Percentiles rank a stretch among this genome's conserved stretches.
Evolutionary conservation across 2,113 vertebrate genomes (phyloP).

Genomic region (Chlamydotis undulata): DNA sequence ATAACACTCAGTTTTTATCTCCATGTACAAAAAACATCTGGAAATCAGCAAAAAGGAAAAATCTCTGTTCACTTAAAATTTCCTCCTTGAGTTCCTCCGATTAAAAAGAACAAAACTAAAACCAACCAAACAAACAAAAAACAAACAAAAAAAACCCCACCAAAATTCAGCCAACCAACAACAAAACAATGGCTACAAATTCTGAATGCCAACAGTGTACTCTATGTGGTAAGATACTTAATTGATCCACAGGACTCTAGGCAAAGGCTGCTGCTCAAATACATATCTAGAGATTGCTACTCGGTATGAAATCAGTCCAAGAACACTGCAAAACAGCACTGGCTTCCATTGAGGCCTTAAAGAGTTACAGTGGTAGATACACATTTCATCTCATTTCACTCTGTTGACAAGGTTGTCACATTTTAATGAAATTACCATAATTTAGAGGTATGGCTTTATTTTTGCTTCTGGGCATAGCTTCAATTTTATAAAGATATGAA

Average conservation of each 20-base stretch:
- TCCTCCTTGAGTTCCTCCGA: not conserved
- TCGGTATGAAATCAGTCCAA: not conserved
- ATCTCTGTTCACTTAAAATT: not conserved
- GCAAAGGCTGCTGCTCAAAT: not conserved
- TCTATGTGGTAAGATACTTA: not conserved
- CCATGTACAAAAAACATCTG: not conserved
- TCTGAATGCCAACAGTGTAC: not conserved
- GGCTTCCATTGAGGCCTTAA: not conserved
- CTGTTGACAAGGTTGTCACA: not conserved
- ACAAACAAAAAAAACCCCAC: not conserved
- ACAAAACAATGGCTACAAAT: not conserved
- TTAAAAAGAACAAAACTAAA: not conserved
- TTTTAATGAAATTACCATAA: not conserved
- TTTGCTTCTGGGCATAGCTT: not conserved
- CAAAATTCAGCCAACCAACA: not conserved
- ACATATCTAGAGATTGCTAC: not conserved
- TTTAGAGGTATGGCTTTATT: not conserved
- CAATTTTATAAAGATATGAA: not conserved
- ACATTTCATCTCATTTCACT: not conserved
- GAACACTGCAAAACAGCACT: not conserved
- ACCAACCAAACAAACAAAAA: not conserved
- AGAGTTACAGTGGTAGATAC: not conserved
- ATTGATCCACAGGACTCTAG: not conserved
- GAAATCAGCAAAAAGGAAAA: not conserved
- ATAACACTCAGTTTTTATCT: not conserved